phyloP scores from a whole-genome alignment of 2,113 vertebrate species.

The Amazona vittata region DNA sequence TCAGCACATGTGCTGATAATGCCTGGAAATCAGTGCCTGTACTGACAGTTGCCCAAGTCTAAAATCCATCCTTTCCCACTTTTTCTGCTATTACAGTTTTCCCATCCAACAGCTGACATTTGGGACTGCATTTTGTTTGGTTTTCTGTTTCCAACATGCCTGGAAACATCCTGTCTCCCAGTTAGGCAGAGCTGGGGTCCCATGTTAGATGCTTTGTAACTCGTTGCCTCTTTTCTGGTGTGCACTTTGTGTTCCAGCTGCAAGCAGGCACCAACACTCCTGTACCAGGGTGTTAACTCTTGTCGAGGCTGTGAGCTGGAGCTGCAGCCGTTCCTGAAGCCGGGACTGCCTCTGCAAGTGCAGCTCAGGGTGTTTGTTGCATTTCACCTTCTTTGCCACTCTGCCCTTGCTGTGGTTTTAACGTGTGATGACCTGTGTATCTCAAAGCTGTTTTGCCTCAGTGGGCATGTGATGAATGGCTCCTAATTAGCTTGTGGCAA shows the following conservation, averaged over 20 bases:
- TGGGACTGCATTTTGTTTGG: background rate
- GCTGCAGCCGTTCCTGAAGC: background rate
- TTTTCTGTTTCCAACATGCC: background rate
- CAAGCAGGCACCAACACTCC: background rate
- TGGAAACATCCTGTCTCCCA: background rate
- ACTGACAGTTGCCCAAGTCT: background rate
- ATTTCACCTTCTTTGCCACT: background rate
- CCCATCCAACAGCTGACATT: background rate
- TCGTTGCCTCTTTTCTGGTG: background rate
- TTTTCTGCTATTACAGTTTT: background rate
- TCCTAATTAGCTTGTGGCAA: constrained; percentile 55
- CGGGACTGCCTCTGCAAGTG: background rate
- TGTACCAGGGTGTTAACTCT: accelerated
- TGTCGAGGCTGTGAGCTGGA: background rate
- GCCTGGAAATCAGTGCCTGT: background rate
- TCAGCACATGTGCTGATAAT: background rate
- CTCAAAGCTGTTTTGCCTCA: constrained; percentile 41
- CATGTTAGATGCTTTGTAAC: background rate
- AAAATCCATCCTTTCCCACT: background rate
- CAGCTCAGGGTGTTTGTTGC: background rate
- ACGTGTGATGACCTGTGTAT: constrained; percentile 22
- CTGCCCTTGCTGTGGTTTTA: constrained; percentile 7
- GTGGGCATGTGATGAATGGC: constrained; percentile 41
- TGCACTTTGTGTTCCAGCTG: background rate
- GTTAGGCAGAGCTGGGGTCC: background rate